These are phyloP conservation scores for Burhinus bistriatus DNA, from an alignment of 2,113 vertebrate genomes.

Conservation along the genomic window DNA sequence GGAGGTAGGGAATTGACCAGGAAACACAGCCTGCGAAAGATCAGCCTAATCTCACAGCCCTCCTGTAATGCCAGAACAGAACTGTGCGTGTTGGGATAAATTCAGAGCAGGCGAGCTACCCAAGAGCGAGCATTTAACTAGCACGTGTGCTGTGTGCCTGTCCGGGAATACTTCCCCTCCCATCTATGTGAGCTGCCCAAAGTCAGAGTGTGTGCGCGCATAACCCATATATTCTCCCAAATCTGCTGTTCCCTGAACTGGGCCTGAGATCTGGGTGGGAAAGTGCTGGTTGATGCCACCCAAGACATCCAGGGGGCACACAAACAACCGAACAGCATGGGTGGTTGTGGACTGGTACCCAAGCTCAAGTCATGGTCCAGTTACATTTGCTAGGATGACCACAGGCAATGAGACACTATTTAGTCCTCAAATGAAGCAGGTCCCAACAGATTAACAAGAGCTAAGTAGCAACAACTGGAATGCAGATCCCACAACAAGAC, in stretches of 20 bases:
- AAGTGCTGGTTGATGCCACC: neutral
- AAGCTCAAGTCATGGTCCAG: neutral
- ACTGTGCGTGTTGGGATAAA: neutral
- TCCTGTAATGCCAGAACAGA: neutral
- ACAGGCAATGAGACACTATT: neutral
- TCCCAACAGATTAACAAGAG: neutral
- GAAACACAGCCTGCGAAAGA: neutral
- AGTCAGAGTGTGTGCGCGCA: neutral
- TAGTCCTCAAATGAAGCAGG: neutral
- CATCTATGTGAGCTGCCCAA: neutral
- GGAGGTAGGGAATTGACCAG: neutral
- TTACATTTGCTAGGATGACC: neutral
- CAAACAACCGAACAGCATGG: rapidly evolving
- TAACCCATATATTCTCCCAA: neutral
- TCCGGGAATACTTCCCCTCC: neutral
- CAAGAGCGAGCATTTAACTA: neutral
- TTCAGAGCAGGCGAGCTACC: neutral
- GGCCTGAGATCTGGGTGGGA: neutral
- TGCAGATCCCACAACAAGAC: neutral
- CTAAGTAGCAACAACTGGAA: neutral
- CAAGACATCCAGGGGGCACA: neutral
- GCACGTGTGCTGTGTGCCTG: neutral
- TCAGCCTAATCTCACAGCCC: neutral
- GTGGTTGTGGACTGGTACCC: no score
- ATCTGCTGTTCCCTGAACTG: neutral